Evolutionary conservation across 1,140 invertebrate species (phyloP).

Genomic region (Listronotus bonariensis): DNA sequence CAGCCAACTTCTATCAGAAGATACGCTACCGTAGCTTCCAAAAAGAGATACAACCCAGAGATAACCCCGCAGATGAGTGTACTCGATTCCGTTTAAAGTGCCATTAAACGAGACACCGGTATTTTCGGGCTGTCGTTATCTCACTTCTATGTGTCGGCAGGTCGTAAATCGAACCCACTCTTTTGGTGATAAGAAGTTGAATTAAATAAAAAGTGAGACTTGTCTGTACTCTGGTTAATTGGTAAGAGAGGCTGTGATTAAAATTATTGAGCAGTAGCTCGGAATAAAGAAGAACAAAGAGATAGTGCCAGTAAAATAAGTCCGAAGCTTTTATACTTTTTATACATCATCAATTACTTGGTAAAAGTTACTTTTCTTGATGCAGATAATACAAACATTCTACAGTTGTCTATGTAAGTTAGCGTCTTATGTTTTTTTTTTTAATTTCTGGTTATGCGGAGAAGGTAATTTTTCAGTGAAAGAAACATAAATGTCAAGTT

Average conservation of each 20-base stretch:
- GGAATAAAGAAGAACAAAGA: conserved; percentile 29
- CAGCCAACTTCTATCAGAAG: conserved; percentile 28
- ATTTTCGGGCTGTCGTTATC: conserved; percentile 35
- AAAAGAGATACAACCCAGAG: conserved; percentile 32
- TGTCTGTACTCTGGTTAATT: conserved; percentile 35
- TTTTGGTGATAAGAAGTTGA: conserved; percentile 29
- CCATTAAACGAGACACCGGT: conserved; percentile 35
- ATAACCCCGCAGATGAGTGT: conserved; percentile 32
- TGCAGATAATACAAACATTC: too few relatives aligned
- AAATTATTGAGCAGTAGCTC: conserved; percentile 33
- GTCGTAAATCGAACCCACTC: conserved; percentile 36
- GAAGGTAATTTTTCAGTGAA: too few relatives aligned
- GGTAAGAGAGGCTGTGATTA: conserved; percentile 31
- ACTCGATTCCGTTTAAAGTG: conserved; percentile 36
- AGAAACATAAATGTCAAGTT: too few relatives aligned
- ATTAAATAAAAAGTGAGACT: conserved; percentile 37
- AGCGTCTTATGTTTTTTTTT: too few relatives aligned
- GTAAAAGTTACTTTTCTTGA: too few relatives aligned
- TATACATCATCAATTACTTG: too few relatives aligned
- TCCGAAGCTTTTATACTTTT: too few relatives aligned
- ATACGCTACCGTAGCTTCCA: conserved; percentile 35
- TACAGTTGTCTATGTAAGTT: too few relatives aligned
- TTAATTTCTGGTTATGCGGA: too few relatives aligned
- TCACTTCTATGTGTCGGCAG: conserved; percentile 35
- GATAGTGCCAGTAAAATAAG: conserved; percentile 20